phyloP scores from a whole-genome alignment of 2,888 invertebrate genomes.

The Diploptera punctata region DNA sequence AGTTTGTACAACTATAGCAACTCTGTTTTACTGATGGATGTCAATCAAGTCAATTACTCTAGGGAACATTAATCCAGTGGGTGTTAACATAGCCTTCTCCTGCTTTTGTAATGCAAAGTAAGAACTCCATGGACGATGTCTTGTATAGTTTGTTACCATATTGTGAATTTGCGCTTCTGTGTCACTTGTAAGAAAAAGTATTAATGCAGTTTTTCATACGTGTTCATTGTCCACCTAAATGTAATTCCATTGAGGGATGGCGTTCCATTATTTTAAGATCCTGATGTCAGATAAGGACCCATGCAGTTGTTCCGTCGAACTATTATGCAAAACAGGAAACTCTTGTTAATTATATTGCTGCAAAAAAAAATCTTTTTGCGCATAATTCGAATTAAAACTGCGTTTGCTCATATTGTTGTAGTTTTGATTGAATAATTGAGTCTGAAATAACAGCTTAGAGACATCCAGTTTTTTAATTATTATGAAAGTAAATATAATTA shows the following conservation, averaged over 20 bases:
- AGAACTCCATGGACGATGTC: conserved; percentile 37
- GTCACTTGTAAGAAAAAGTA: conserved; percentile 34
- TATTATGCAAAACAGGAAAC: background rate
- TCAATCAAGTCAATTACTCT: conserved; percentile 73
- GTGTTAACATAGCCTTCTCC: conserved; percentile 43
- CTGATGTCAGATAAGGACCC: conserved; percentile 2
- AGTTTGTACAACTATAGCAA: conserved; percentile 26
- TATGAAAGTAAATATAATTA: background rate
- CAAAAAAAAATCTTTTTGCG: background rate
- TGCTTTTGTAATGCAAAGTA: conserved; percentile 39
- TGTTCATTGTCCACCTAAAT: conserved; percentile 8
- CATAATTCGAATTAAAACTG: conserved; percentile 32
- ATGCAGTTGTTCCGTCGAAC: background rate
- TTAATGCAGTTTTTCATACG: conserved; percentile 9
- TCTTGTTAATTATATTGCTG: conserved; percentile 28
- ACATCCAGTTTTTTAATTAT: conserved; percentile 21
- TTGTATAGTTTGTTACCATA: conserved; percentile 42
- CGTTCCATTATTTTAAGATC: background rate
- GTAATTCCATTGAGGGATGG: background rate
- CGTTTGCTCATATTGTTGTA: conserved; percentile 42
- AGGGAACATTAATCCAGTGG: conserved; percentile 73
- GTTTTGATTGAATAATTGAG: conserved; percentile 35
- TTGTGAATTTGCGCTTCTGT: conserved; percentile 38
- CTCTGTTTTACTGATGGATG: conserved; percentile 33
- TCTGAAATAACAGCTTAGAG: conserved; percentile 29